phyloP scores from a whole-genome alignment of 2,888 invertebrate genomes.

The Ramazzottius varieornatus region DNA sequence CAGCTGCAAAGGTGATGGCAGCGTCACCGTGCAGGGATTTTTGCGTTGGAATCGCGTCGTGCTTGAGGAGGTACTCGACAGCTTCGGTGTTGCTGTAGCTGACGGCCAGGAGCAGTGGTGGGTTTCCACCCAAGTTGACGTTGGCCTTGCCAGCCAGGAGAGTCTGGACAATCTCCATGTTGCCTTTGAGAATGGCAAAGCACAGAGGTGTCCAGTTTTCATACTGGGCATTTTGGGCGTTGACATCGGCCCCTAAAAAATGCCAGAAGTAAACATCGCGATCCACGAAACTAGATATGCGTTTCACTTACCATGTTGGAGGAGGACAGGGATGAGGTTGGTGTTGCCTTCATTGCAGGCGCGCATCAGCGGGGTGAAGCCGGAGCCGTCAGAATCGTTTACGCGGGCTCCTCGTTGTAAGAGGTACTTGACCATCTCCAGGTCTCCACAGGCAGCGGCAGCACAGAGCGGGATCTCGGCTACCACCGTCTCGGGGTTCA shows the following conservation, averaged over 20 bases:
- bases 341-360: conserved; percentile 5
- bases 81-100: background rate
- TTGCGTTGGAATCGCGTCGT: background rate
- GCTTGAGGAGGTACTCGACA: background rate
- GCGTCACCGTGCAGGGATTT: background rate
- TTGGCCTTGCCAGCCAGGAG: background rate
- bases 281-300: too few relatives aligned
- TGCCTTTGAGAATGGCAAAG: background rate
- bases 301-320: conserved; percentile 1
- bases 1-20: background rate
- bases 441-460: conserved; percentile 1
- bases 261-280: background rate
- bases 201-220: background rate
- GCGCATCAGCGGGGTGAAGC: conserved; percentile 4
- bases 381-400: background rate
- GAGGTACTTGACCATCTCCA: conserved; percentile 1
- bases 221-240: background rate
- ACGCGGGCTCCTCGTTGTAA: background rate
- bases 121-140: background rate
- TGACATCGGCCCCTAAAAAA: background rate
- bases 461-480: background rate
- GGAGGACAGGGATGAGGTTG: background rate
- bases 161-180: background rate
- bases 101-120: background rate
- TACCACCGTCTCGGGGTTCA: background rate